These are phyloP conservation scores for Babyrousa celebensis DNA, from an alignment of 2,797 vertebrate species.

Conservation along the genomic window DNA sequence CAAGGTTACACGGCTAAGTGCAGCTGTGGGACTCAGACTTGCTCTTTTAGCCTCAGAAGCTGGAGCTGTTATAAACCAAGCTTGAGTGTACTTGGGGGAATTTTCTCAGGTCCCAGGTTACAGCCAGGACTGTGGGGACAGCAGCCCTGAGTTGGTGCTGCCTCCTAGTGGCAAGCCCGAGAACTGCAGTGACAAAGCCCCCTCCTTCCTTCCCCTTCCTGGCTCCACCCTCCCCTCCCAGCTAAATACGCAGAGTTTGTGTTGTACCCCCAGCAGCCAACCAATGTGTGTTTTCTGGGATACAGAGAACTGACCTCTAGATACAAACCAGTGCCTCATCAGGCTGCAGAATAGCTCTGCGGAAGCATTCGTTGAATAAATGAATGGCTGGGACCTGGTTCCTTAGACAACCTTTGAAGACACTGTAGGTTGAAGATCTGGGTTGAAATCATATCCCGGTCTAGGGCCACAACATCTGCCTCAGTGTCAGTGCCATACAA, in stretches of 20 bases:
- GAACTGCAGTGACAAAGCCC: not conserved
- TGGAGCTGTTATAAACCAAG: rapidly evolving
- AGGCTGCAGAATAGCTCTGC: not conserved
- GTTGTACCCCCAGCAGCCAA: not conserved
- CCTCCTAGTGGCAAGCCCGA: constrained; percentile 68
- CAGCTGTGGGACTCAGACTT: not conserved
- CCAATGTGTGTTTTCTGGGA: not conserved
- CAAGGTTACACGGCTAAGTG: not conserved
- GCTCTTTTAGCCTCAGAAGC: not conserved
- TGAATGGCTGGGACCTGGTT: not conserved
- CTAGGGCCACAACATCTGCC: not conserved
- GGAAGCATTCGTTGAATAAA: not conserved
- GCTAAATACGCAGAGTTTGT: not conserved
- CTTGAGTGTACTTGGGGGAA: not conserved
- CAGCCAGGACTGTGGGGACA: rapidly evolving
- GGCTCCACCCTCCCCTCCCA: not conserved
- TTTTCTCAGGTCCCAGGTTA: not conserved
- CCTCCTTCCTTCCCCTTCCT: not conserved
- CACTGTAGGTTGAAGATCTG: not conserved
- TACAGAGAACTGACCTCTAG: not conserved
- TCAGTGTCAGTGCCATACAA: not conserved
- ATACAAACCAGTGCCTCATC: not conserved
- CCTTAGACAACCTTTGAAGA: not conserved
- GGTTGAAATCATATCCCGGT: not conserved
- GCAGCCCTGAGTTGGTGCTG: constrained; percentile 67